Conservation (phyloP, 2,797 vertebrate genomes). For the Paedocypris micromegethes region DNA sequence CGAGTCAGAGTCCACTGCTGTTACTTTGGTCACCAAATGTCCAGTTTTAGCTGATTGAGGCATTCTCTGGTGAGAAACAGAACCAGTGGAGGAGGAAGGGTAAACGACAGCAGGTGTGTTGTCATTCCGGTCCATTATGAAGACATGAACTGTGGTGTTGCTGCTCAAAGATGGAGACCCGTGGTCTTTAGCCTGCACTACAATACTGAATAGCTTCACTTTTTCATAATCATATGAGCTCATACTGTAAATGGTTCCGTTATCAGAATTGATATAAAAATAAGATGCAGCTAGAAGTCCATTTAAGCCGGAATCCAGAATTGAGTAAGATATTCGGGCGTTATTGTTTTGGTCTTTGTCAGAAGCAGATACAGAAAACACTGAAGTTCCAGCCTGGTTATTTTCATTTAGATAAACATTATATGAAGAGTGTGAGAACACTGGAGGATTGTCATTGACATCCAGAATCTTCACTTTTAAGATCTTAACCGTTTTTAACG, state of each 20-base stretch:
- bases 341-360: constrained; percentile 41
- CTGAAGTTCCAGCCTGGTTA: constrained; percentile 20
- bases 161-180: constrained; percentile 60
- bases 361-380: constrained; percentile 39
- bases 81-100: constrained; percentile 57
- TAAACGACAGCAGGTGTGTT: constrained; percentile 67
- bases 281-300: constrained; percentile 72
- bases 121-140: constrained; percentile 69
- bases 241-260: constrained; percentile 75
- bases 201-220: constrained; percentile 62
- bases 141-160: constrained; percentile 64
- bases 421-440: constrained; percentile 28
- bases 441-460: constrained; percentile 39
- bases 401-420: constrained; percentile 34
- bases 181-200: constrained; percentile 63
- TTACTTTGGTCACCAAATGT: constrained; percentile 69
- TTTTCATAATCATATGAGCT: constrained; percentile 73
- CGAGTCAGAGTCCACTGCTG: constrained; percentile 78
- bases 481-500: constrained; percentile 21
- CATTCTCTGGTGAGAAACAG: constrained; percentile 62
- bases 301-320: constrained; percentile 58
- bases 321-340: constrained; percentile 52
- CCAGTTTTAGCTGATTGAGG: constrained; percentile 58
- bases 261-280: constrained; percentile 77
- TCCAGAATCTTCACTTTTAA: constrained; percentile 30